Evolutionary conservation across 2,888 invertebrate species (phyloP), one percentile per base, ranked within the genome.

Genomic region (Hofmannophila pseudospretella): DNA sequence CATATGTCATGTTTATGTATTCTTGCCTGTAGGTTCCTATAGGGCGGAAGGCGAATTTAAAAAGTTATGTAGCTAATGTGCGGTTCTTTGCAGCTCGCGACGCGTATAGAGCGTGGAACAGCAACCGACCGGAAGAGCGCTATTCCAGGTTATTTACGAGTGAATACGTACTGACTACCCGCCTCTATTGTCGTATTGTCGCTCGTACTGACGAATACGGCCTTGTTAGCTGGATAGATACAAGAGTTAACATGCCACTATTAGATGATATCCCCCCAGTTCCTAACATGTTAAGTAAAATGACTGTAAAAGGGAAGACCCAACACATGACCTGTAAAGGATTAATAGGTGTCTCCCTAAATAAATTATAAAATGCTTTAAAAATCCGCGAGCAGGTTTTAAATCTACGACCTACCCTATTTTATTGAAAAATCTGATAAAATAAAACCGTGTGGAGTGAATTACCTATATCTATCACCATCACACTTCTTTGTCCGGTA

Each of bases 91-190:
- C 33, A 26, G 35, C 34, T 38, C 40, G 38, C 32, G 42, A 34
- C 35, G 40, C 41, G 40, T 27, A 41, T 29, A 42, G 41, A 42
- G 37, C 27, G 38, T 35, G 32, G 33, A 36, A 33, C 39, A 38
- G 41, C 36, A 33, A 11, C 11, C 34, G 49, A 38, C 62, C 72
- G 76, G 76, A 74, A 64, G 67, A 58, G 58, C 61, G 54, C 66
- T 59, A 71, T 75, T 75, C 58, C 62, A 35, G 58, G 54, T 63
- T 59, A 67, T 71, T 73, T 69, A 71, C 62, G 59, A 67, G 46
- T 57, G 56, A 53, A 42, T 32, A 30, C 16, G 9, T 51, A 48
- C 49, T 64, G 56, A 60, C 58, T 59, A 55, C 47, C 56, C 58
- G 54, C 59, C 52, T 52, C 65, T 56, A 67, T 71, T 69, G 67